These are phyloP conservation scores for Lithobius niger DNA, from an alignment of 1,140 invertebrate species.

Conservation along the genomic window DNA sequence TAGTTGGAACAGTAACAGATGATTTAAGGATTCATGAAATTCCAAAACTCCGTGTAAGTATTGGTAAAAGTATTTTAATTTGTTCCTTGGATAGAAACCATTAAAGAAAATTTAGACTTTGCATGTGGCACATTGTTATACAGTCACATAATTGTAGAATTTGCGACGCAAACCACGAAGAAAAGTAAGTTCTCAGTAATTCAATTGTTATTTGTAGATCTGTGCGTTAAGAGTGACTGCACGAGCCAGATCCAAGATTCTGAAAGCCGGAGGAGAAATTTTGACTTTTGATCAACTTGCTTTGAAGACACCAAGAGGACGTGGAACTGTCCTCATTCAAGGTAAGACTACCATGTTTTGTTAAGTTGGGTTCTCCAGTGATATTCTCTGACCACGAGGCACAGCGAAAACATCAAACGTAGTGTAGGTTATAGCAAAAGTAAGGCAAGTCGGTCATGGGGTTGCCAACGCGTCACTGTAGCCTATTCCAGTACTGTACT, in stretches of 20 bases:
- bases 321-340: conserved; percentile 88
- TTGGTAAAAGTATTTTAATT: conserved; percentile 10
- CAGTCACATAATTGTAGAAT: too few species aligned
- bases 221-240: conserved; percentile 88
- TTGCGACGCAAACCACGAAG: too few species aligned
- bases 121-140: neutral
- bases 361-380: too few species aligned
- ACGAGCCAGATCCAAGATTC: conserved; percentile 81
- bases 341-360: too few species aligned
- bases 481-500: too few species aligned
- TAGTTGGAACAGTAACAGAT: conserved; percentile 91
- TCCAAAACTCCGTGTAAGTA: conserved; percentile 72
- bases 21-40: conserved; percentile 82
- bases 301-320: conserved; percentile 74
- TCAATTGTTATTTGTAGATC: conserved; percentile 43
- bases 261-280: conserved; percentile 90
- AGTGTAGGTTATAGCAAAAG: too few species aligned
- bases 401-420: too few species aligned
- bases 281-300: conserved; percentile 98
- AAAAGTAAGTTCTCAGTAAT: conserved; percentile 6
- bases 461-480: too few species aligned
- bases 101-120: neutral
- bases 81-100: neutral
- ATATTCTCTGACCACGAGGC: too few species aligned
- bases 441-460: too few species aligned